Evolutionary conservation across 2,797 vertebrate genomes (phyloP), one percentile per base, ranked within the genome.

Genomic region (Artibeus lituratus): DNA sequence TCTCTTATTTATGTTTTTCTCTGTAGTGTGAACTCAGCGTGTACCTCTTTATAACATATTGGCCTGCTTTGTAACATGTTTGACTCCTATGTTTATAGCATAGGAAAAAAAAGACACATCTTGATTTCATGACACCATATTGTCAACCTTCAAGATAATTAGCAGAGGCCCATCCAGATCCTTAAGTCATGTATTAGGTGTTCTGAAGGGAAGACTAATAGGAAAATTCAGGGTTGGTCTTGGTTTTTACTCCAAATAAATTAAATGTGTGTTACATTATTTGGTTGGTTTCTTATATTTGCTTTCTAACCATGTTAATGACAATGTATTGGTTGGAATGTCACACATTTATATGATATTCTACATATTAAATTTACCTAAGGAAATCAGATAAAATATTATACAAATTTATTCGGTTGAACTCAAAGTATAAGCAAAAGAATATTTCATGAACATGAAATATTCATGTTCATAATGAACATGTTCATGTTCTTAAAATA

Each of bases 141-240:
- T 73, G 35, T 51, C 16, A 73, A 15, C n/a, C 59, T 87, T 32
- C 32, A 3, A 26, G 42, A 55, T 94, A 81, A 32, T 16, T 51
- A 59, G 44, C 44, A n/a, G 37, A 96, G 82, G 39, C 59, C 47
- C 35, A 53, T 73, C 37, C 37, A 69, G 19, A 26, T 77, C 89
- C 26, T 16, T 91, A 37, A 59, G 22, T 82, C 47, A 70, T 87
- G n/a, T 90, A 6, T 59, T 62, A 78, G 26, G 14, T 21, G 47
- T 85, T 95, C 29, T 72, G 2, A 10, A 73, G 42, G 42, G 14
- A 92, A 62, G 26, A 39, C 55, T 90, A 77, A 73, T 77, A 86
- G 81, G 84, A 87, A 96, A 74, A 80, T 77, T 94, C 39, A 96
- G 39, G 9, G 10, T 85, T 94, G 77, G 32, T 16, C 29, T 94